Base-by-base conservation (phyloP, 2,888 invertebrate species). In the Lasius fuliginosus region DNA sequence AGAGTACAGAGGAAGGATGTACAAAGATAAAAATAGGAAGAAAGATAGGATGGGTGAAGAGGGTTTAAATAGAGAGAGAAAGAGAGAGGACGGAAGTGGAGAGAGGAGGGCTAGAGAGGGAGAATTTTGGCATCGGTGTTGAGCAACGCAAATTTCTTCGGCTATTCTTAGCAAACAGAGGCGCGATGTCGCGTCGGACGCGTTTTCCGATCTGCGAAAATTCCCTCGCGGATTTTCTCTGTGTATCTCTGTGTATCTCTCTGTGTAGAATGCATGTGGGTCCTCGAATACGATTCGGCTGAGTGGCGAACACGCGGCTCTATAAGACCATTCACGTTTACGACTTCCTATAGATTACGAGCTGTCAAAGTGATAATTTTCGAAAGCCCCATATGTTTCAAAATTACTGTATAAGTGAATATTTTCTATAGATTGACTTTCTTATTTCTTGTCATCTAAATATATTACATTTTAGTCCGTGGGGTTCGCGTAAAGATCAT, bases 121-220 rank as follows among this genome's bases (percentile, higher is more conserved):
- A 85, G 64, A 86, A 87, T 85, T 85, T 85, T 87, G 89, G 87
- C 89, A 89, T 82, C 77, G 83, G 33, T 69, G 64, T 62, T 64
- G 76, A 85, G 74, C 87, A 86, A 89, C 89, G 87, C 82, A 89
- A 86, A 84, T 86, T 74, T 85, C 86, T 71, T 81, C 18, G 71
- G 76, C 77, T 87, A 89, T 89, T 89, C 69, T 89, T 86, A 84
- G 87, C 46, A 18, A 8, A n/a, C 67, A 49, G 60, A 67, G 69
- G 68, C 74, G 82, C 64, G 71, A 74, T 74, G 79, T 83, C 76
- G 71, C 23, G 49, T 67, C 12, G 56, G n/a, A 68, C 36, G 56
- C 71, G 58, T 60, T 53, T 73, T 68, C 15, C 73, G 18, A 46
- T 49, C 42, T 42, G 40, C 23, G 60, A 62, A 84, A n/a, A 33